Conservation (phyloP, 2,797 vertebrate genomes). For the Chelon labrosus region DNA sequence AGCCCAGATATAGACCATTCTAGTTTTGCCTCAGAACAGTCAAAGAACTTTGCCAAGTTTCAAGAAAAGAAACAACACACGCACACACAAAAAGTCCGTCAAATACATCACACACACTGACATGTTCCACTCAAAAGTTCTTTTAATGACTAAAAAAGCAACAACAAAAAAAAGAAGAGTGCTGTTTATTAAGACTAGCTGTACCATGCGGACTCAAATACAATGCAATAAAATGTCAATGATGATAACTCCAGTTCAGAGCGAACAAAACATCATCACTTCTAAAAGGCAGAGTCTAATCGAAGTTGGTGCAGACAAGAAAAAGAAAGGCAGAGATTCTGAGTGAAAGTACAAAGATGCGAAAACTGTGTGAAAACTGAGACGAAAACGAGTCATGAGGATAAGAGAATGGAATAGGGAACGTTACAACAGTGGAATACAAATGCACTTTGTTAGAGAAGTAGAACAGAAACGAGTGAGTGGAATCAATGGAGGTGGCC, state of each 20-base stretch:
- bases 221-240: background rate
- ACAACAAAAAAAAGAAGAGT: background rate
- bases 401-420: background rate
- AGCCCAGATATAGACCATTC: background rate
- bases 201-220: background rate
- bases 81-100: background rate
- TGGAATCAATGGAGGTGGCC: background rate
- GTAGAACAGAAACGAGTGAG: background rate
- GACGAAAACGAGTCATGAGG: conserved; percentile 3
- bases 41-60: background rate
- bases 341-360: background rate
- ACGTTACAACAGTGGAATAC: conserved; percentile 1
- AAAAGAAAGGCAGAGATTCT: background rate
- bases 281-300: conserved; percentile 12
- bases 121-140: background rate
- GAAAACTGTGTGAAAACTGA: background rate
- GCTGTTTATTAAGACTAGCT: conserved; percentile 1
- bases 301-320: background rate
- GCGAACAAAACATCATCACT: background rate
- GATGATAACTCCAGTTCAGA: background rate
- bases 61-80: too few relatives aligned
- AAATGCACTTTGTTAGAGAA: background rate
- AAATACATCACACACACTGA: background rate
- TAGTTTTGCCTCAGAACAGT: background rate
- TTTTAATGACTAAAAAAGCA: conserved; percentile 5